Conservation (phyloP, 2,888 invertebrate species). For the Ryuthela nishihirai region DNA sequence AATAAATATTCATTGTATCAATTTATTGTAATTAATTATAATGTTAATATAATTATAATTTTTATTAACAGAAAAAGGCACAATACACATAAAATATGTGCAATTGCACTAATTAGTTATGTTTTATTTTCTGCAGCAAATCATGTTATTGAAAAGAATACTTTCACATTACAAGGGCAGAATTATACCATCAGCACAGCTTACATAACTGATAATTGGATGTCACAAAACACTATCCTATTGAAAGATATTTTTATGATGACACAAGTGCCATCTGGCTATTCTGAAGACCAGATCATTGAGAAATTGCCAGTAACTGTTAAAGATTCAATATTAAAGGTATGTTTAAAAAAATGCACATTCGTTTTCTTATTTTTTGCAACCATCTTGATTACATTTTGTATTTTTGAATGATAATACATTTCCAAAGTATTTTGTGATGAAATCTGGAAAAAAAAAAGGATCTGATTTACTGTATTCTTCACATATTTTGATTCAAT, state of each 20-base stretch:
- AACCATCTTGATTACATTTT: no score
- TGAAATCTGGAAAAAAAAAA: no score
- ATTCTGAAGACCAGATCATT: slow-evolving; percentile 42
- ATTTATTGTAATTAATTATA: background rate
- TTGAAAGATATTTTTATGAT: slow-evolving; percentile 47
- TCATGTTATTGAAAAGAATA: slow-evolving; percentile 39
- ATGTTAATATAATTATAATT: background rate
- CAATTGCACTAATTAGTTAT: slow-evolving; percentile 3
- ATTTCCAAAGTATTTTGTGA: no score
- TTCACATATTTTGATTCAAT: no score
- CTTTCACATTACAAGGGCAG: slow-evolving; percentile 42
- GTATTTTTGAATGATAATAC: no score
- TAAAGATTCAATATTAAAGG: slow-evolving; percentile 43
- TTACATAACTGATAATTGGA: slow-evolving; percentile 49
- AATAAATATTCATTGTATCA: background rate
- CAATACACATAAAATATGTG: no score
- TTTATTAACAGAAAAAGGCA: no score
- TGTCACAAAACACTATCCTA: slow-evolving; percentile 46
- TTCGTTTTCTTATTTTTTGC: background rate
- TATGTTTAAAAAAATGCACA: slow-evolving; percentile 18
- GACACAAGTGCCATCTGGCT: slow-evolving; percentile 48
- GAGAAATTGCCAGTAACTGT: slow-evolving; percentile 44
- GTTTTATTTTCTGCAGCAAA: slow-evolving; percentile 42
- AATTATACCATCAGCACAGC: slow-evolving; percentile 45
- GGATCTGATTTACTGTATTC: no score